Percentiles rank a stretch among this genome's conserved stretches.
Conservation (phyloP, 2,113 vertebrate genomes). For the Sardina pilchardus region DNA sequence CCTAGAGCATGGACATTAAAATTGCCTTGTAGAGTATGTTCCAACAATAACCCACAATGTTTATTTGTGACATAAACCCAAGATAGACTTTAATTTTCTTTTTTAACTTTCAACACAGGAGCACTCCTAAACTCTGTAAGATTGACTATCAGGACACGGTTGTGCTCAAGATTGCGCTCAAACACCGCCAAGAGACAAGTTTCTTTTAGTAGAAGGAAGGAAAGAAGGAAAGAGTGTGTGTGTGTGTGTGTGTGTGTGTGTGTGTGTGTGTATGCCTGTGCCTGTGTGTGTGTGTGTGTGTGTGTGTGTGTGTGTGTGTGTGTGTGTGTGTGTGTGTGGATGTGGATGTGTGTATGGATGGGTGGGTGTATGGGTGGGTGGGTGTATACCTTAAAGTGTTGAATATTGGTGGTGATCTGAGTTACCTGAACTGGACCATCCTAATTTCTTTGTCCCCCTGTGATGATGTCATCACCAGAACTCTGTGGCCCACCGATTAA, state of each 20-base stretch:
- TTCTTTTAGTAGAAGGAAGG: conserved; percentile 42
- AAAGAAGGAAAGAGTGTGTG: not conserved
- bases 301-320: not conserved
- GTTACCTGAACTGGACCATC: conserved; percentile 54
- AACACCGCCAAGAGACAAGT: conserved; percentile 35
- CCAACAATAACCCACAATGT: conserved; percentile 19
- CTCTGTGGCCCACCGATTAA: not conserved
- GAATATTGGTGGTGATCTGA: conserved; percentile 61
- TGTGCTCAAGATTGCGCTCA: conserved; percentile 30
- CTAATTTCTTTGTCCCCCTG: conserved; percentile 54
- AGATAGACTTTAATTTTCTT: conserved; percentile 60
- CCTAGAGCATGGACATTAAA: conserved; percentile 56
- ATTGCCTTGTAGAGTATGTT: conserved; percentile 6
- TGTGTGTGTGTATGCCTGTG: not conserved
- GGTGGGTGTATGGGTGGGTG: not conserved
- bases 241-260: not conserved
- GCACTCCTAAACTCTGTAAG: conserved; percentile 68
- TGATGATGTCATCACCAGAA: conserved; percentile 54
- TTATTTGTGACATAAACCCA: conserved; percentile 20
- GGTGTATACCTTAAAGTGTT: conserved; percentile 60
- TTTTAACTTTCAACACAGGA: conserved; percentile 72
- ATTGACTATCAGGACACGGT: conserved; percentile 53
- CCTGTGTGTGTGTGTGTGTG: not conserved
- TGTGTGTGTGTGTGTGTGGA: not conserved
- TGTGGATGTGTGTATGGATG: not conserved